phyloP scores from a whole-genome alignment of 2,888 invertebrate species.

The Gari tellinella region DNA sequence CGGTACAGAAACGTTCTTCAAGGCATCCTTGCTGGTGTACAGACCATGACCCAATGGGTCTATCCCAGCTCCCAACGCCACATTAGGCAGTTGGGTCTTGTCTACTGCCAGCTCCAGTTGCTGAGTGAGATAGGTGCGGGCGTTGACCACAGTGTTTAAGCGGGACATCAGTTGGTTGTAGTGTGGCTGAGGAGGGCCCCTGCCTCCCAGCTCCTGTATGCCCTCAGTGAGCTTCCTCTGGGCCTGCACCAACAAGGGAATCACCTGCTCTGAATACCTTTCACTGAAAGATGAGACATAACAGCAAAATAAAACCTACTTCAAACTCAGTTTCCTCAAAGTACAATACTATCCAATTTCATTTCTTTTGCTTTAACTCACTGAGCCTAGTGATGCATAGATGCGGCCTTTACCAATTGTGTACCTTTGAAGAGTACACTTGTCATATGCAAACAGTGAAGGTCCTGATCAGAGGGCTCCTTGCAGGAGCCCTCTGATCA shows the following conservation, averaged over 20 bases:
- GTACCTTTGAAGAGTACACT: too few species aligned
- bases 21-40: slow-evolving; percentile 78
- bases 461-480: too few species aligned
- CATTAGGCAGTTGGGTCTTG: slow-evolving; percentile 46
- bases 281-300: slow-evolving; percentile 69
- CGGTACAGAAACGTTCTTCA: slow-evolving; percentile 81
- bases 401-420: too few species aligned
- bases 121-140: slow-evolving; percentile 76
- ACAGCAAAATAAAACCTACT: too few species aligned
- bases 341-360: too few species aligned
- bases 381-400: too few species aligned
- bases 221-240: slow-evolving; percentile 78
- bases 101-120: slow-evolving; percentile 76
- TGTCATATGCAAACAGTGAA: too few species aligned
- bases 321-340: too few species aligned
- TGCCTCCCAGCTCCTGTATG: slow-evolving; percentile 71
- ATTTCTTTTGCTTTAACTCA: too few species aligned
- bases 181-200: slow-evolving; percentile 79
- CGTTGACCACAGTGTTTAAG: slow-evolving; percentile 73
- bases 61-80: slow-evolving; percentile 75
- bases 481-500: too few species aligned
- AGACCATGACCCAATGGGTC: slow-evolving; percentile 80
- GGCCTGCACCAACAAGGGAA: slow-evolving; percentile 82
- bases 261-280: slow-evolving; percentile 81
- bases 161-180: slow-evolving; percentile 67